Conservation (phyloP, 2,113 vertebrate species). For the Mobula hypostoma region DNA sequence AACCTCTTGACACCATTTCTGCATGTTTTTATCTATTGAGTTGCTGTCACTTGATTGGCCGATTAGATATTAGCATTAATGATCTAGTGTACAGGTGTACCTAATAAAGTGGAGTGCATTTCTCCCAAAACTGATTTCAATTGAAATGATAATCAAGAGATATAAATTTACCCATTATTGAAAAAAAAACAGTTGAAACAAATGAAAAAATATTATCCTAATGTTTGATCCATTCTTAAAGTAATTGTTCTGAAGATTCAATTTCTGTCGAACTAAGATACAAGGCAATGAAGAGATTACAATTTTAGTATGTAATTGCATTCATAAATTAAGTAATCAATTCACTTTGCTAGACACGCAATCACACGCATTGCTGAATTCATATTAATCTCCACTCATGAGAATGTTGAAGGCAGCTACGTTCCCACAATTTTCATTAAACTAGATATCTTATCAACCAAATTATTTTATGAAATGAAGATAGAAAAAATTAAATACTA, state of each 20-base stretch:
- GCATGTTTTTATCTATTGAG: too few relatives aligned
- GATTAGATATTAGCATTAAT: too few relatives aligned
- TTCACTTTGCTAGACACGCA: neutral
- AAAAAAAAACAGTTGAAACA: neutral
- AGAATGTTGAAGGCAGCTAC: neutral
- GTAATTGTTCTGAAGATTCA: too few relatives aligned
- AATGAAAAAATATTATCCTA: neutral
- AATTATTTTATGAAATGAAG: neutral
- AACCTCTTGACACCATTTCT: too few relatives aligned
- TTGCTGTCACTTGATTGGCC: too few relatives aligned
- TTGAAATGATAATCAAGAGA: too few relatives aligned
- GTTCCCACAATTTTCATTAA: neutral
- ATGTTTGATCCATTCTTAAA: neutral
- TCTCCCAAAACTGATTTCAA: neutral
- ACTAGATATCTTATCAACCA: neutral
- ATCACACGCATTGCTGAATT: neutral
- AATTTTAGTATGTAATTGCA: neutral
- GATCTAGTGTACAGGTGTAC: too few relatives aligned
- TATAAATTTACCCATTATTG: too few relatives aligned
- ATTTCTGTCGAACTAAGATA: neutral
- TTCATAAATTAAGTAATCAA: neutral
- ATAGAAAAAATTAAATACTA: too few relatives aligned
- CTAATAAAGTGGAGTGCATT: too few relatives aligned
- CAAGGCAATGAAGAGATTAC: neutral
- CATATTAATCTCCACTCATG: neutral